Conservation (phyloP, 1,140 invertebrate species). For the Nixonia krombeini region DNA sequence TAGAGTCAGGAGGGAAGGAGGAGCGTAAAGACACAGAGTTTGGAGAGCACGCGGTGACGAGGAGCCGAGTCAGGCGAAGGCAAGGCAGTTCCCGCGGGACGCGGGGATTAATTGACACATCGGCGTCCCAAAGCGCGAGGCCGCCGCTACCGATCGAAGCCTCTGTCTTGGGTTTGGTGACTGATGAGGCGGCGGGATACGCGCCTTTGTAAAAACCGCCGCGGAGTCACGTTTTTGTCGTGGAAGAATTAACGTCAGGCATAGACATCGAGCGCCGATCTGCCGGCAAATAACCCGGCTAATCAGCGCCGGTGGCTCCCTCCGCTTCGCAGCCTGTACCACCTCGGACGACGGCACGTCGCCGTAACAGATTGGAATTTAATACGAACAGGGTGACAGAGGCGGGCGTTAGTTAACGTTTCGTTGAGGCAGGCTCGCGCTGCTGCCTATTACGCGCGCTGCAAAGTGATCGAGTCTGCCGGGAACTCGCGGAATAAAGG, state of each 20-base stretch:
- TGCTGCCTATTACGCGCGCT: constrained; percentile 35
- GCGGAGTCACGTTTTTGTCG: constrained; percentile 51
- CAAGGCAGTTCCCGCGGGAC: constrained; percentile 45
- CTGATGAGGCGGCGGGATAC: constrained; percentile 59
- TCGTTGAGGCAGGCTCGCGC: not conserved
- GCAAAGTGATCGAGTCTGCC: constrained; percentile 43
- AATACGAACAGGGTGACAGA: constrained; percentile 57
- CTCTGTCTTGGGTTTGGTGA: constrained; percentile 44
- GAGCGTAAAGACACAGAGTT: constrained; percentile 12
- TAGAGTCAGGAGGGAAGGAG: constrained; percentile 22
- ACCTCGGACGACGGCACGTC: constrained; percentile 49
- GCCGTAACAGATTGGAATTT: constrained; percentile 68
- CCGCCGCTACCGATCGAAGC: constrained; percentile 15
- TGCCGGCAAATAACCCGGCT: constrained; percentile 54
- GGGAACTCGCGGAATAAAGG: constrained; percentile 24
- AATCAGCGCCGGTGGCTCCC: constrained; percentile 55
- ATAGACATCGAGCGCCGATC: constrained; percentile 28
- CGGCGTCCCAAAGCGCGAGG: constrained; percentile 47
- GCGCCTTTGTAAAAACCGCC: constrained; percentile 45
- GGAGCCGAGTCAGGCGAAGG: constrained; percentile 21
- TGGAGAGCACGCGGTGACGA: constrained; percentile 21
- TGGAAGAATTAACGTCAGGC: constrained; percentile 42
- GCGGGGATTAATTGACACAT: constrained; percentile 65
- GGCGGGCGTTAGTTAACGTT: constrained; percentile 10
- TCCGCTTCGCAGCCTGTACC: no score